Evolutionary conservation across 1,140 invertebrate genomes (phyloP), one percentile per base, ranked within the genome.

Genomic region (Hormaphis cornu): DNA sequence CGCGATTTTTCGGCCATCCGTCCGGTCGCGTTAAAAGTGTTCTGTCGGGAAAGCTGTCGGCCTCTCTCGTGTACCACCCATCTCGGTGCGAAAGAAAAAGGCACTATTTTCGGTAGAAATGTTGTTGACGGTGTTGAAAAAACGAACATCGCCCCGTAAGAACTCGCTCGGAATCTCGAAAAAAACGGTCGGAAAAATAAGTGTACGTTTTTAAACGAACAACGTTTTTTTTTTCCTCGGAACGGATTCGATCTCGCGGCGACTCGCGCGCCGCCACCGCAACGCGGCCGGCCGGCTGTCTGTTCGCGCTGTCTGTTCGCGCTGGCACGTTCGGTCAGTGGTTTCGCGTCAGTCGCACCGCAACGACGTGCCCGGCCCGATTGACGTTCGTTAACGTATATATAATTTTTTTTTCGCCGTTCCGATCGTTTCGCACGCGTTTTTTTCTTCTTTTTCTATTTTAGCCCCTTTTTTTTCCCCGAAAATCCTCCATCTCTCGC

Each of bases 271-370:
- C 61, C 18, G n/a, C 28, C 42, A 24, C 24, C 42, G 42, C n/a
- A n/a, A 8, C 40, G 58, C 24, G 14, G 26, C 28, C 44, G 24
- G 26, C 0, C 40, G 42, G 40, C 58, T 4, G 9, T 46, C 12
- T n/a, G 42, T n/a, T 8, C 37, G 7, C 7, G 7, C 37, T 8
- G 7, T 14, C 7, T 40, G 37, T 46, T n/a, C 37, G n/a, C 24
- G 24, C 1, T 26, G 7, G 16, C 20, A 6, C 30, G 16, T 28
- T 18, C 26, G 26, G 58, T 10, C 44, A 66, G 61, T 66, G 12
- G 44, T 66, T 35, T 66, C 61, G 61, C 61, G 44, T 48, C 61
- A 20, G 28, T 18, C 44, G 26, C 16, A 33, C 28, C n/a, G 28
- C 12, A 16, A 14, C 22, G 44, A 66, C 42, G 42, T 16, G 42